Conservation (phyloP, 2,888 invertebrate species). For the Athripsodes cinereus region DNA sequence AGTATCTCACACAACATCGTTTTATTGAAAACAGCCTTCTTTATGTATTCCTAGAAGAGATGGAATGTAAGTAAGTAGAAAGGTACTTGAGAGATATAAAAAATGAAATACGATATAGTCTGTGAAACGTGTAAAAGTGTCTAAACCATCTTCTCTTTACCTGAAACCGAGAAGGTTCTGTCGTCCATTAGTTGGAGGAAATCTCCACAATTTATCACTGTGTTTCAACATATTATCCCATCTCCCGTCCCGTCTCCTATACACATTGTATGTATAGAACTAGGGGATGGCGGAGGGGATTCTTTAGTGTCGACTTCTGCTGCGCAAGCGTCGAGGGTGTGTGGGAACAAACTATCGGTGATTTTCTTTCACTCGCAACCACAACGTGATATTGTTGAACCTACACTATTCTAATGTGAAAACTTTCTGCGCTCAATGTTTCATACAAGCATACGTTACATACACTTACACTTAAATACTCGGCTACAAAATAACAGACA, state of each 20-base stretch:
- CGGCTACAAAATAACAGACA: too few relatives aligned
- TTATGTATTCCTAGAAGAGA: too few relatives aligned
- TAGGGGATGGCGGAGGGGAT: background rate
- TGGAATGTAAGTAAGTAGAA: too few relatives aligned
- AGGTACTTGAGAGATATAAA: background rate
- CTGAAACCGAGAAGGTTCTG: conserved; percentile 4
- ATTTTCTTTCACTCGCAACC: background rate
- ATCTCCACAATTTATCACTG: conserved; percentile 26
- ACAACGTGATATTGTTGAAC: background rate
- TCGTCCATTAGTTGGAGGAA: conserved; percentile 22
- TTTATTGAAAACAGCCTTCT: too few relatives aligned
- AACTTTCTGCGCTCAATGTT: too few relatives aligned
- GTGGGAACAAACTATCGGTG: background rate
- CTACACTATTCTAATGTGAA: background rate
- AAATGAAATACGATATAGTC: background rate
- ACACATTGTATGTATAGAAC: background rate
- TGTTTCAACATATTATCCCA: conserved; percentile 24
- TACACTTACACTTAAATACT: too few relatives aligned
- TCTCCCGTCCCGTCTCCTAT: too few relatives aligned
- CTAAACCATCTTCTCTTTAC: conserved; percentile 3
- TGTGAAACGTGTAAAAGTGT: conserved; percentile 4
- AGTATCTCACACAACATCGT: too few relatives aligned
- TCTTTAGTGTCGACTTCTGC: conserved; percentile 5
- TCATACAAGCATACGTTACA: too few relatives aligned
- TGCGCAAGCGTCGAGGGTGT: conserved; percentile 22